Conservation (phyloP, 2,797 vertebrate species). For the Picus viridis region DNA sequence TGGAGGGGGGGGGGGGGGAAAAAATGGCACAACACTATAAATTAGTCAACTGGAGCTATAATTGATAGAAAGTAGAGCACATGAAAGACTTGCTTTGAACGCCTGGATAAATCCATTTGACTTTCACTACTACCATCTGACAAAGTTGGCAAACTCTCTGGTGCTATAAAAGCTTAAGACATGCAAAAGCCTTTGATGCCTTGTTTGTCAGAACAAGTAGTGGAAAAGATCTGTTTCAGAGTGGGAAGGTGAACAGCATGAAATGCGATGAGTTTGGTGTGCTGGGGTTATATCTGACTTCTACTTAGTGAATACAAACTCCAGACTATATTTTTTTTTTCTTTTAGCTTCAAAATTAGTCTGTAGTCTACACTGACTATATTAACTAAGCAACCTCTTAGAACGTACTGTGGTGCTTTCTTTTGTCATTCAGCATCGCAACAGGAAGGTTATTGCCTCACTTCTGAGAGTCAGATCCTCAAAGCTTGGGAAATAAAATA, state of each 20-base stretch:
- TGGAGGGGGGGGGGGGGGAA: not conserved
- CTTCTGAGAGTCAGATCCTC: too few relatives aligned
- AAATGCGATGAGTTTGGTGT: constrained; percentile 3
- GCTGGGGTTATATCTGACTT: not conserved
- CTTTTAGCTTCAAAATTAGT: not conserved
- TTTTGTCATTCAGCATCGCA: not conserved
- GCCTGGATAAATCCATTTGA: constrained; percentile 30
- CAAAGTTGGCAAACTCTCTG: constrained; percentile 20
- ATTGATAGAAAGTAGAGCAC: not conserved
- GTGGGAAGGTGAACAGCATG: not conserved
- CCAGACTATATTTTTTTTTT: not conserved
- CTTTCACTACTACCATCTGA: constrained; percentile 18
- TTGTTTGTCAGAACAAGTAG: constrained; percentile 3
- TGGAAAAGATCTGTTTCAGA: constrained; percentile 14
- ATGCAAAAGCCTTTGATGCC: constrained; percentile 1
- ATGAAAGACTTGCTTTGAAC: constrained; percentile 44
- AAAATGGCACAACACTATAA: constrained; percentile 30
- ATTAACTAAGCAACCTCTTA: not conserved
- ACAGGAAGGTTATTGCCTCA: not conserved
- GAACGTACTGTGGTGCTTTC: not conserved
- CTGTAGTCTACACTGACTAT: not conserved
- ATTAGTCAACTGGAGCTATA: constrained; percentile 51
- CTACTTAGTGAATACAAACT: not conserved
- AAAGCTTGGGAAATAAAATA: not conserved
- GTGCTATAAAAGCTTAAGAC: constrained; percentile 8